Conservation (phyloP, 2,888 invertebrate species). For the Sarcophaga carnaria region DNA sequence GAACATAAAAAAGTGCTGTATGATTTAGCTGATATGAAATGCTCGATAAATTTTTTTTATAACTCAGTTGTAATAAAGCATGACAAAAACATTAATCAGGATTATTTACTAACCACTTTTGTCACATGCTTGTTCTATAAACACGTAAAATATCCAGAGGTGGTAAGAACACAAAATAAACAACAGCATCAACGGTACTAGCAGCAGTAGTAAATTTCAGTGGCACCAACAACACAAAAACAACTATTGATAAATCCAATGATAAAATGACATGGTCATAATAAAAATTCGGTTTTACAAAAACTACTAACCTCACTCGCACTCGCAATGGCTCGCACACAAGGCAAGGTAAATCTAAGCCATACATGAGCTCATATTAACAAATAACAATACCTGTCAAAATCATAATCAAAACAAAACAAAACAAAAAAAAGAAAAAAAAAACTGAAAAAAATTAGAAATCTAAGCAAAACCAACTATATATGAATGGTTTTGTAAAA, state of each 20-base stretch:
- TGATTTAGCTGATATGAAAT: constrained; percentile 46
- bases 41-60: constrained; percentile 61
- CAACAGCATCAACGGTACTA: constrained; percentile 4
- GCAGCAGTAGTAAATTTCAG: not conserved
- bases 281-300: constrained; percentile 32
- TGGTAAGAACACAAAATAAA: constrained; percentile 17
- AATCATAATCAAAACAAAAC: constrained; percentile 38
- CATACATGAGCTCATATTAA: constrained; percentile 47
- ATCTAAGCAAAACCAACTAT: not conserved
- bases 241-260: constrained; percentile 28
- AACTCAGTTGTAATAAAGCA: constrained; percentile 66
- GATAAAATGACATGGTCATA: constrained; percentile 58
- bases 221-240: not conserved
- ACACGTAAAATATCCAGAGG: constrained; percentile 15
- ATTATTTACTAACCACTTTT: constrained; percentile 70
- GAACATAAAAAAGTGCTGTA: constrained; percentile 5
- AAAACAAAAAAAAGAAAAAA: too few species aligned
- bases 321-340: not conserved
- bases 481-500: constrained; percentile 34
- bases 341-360: not conserved
- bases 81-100: constrained; percentile 71
- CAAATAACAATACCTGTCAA: constrained; percentile 69
- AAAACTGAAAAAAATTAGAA: not conserved
- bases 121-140: constrained; percentile 54
- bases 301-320: not conserved